Conservation (phyloP, 2,888 invertebrate genomes). For the Temnothorax ravouxi region DNA sequence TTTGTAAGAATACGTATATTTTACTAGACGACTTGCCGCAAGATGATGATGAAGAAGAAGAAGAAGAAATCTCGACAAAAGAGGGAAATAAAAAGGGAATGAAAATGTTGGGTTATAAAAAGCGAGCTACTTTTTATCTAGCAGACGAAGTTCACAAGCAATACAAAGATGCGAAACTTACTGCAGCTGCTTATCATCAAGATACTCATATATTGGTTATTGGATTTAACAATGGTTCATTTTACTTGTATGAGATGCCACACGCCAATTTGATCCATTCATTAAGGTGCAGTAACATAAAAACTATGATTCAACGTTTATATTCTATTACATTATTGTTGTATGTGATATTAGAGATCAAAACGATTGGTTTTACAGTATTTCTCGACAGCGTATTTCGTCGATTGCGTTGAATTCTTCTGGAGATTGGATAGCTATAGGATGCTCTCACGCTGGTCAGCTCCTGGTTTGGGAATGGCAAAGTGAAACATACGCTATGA, state of each 20-base stretch:
- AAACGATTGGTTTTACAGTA: slow-evolving; percentile 87
- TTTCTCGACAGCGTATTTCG: slow-evolving; percentile 94
- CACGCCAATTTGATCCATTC: slow-evolving; percentile 97
- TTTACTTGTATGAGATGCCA: slow-evolving; percentile 97
- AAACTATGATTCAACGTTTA: not conserved
- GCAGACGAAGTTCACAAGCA: slow-evolving; percentile 90
- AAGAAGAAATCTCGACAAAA: slow-evolving; percentile 76
- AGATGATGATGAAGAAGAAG: slow-evolving; percentile 30
- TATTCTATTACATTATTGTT: not conserved
- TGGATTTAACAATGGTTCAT: slow-evolving; percentile 96
- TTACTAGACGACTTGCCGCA: slow-evolving; percentile 1
- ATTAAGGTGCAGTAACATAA: slow-evolving; percentile 86
- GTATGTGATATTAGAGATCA: not conserved
- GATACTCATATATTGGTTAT: slow-evolving; percentile 93
- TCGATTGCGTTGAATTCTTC: slow-evolving; percentile 93
- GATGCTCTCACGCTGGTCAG: slow-evolving; percentile 95
- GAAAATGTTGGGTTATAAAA: slow-evolving; percentile 89
- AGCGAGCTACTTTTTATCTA: slow-evolving; percentile 91
- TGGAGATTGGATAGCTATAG: slow-evolving; percentile 99
- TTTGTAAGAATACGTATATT: not conserved
- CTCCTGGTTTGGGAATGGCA: slow-evolving; percentile 99
- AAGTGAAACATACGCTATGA: slow-evolving; percentile 98
- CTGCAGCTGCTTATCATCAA: slow-evolving; percentile 94
- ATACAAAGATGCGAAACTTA: slow-evolving; percentile 89
- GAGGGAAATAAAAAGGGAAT: slow-evolving; percentile 50